Base-by-base conservation (phyloP, 1,140 invertebrate species). In the Battus philenor region DNA sequence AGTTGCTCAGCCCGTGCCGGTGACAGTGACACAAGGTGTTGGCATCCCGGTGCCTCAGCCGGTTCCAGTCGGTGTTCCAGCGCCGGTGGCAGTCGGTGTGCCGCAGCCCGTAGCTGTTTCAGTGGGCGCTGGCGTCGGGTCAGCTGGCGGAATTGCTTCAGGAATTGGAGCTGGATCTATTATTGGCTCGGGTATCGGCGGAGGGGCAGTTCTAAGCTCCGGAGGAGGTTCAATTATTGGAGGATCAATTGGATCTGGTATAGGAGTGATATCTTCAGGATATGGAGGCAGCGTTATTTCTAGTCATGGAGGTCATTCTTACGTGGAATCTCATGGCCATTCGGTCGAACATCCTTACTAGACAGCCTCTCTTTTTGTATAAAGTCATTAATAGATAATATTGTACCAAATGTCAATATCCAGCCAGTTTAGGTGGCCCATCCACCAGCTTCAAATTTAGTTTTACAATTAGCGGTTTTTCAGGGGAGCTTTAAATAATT, bases 21-120 rank as follows among this genome's bases (percentile, higher is more conserved):
- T 82, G 0, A 73, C 70, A 0, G 54, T 83, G 0, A 78, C 76
- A 1, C 78, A 83, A 34, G 66, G 71, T n/a, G 78, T 86, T 0
- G 69, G 66, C 5, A 73, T 77, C 3, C 79, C 78, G n/a, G 79
- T 78, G 3, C 76, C 76, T 1, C 64, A 69, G n/a, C 60, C 82
- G 0, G 76, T 86, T 1, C 69, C 79, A 10, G 75, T 85, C 0
- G 39, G 64, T 22, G 74, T 84, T 10, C 70, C 71, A 0, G 58
- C 63, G 13, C 62, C 72, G 0, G 72, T 78, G 6, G 44, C 64
- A 2, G 71, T 77, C 0, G 34, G 34, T 38, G 34, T 84, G 11
- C 70, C 71, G 0, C 59, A 65, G 16, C 62, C 72, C 0, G 72
- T 78, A 6, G 43, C 64, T 1, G 69, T 77, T 4, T 46, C 68